Evolutionary conservation across 2,113 vertebrate species (phyloP).

Genomic region (cattle (Bos taurus)): ARS-UCD2.0 NC_037340.1:59429501-59430000

Average conservation of each 20-base stretch:
- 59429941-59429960: neutral
- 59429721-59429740: neutral
- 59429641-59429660: neutral
- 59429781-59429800: neutral
- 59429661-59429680: neutral
- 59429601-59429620: neutral
- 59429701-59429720: neutral
- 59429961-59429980: neutral
- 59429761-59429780: neutral
- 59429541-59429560: neutral
- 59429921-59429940: neutral
- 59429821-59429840: neutral
- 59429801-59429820: neutral
- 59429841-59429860: neutral
- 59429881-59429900: neutral
- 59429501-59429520: neutral
- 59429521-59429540: neutral
- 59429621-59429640: neutral
- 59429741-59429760: neutral
- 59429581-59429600: neutral
- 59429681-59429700: neutral
- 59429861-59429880: neutral
- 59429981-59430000: neutral
- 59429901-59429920: neutral
- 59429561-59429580: neutral